Evolutionary conservation across 2,113 vertebrate species (phyloP).

Genomic region (Gallinago jamesoni): DNA sequence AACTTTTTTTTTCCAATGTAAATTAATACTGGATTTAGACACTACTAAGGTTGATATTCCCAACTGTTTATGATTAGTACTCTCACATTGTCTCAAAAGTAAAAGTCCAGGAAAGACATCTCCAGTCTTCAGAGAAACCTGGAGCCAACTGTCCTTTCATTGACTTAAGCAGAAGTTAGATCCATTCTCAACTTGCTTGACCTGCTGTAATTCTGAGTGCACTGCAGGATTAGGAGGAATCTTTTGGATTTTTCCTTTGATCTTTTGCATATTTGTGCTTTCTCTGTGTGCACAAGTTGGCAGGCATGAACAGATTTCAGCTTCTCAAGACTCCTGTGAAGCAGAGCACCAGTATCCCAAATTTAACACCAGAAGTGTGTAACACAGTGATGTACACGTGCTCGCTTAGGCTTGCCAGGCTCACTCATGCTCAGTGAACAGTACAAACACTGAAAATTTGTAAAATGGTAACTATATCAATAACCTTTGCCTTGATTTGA

Average conservation of each 20-base stretch:
- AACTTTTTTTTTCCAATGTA: neutral
- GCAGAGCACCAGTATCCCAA: no score
- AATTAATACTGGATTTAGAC: neutral
- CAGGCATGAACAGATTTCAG: neutral
- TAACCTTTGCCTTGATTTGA: neutral
- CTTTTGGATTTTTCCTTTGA: neutral
- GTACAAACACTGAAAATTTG: neutral
- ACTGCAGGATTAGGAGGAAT: neutral
- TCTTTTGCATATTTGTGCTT: neutral
- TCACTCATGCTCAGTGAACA: neutral
- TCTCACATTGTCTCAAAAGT: neutral
- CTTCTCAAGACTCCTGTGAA: neutral
- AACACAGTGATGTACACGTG: no score
- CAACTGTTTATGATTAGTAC: neutral
- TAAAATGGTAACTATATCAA: neutral
- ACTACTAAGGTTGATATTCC: neutral
- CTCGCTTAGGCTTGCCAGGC: neutral
- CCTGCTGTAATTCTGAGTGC: neutral
- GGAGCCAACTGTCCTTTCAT: neutral
- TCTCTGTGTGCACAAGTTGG: neutral
- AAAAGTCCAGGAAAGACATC: neutral
- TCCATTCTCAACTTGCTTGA: neutral
- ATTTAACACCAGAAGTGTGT: neutral
- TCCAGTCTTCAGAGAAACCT: neutral
- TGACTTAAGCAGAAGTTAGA: neutral